Evolutionary conservation across 1,140 invertebrate species (phyloP).

Genomic region (Zaprionus capensis): DNA sequence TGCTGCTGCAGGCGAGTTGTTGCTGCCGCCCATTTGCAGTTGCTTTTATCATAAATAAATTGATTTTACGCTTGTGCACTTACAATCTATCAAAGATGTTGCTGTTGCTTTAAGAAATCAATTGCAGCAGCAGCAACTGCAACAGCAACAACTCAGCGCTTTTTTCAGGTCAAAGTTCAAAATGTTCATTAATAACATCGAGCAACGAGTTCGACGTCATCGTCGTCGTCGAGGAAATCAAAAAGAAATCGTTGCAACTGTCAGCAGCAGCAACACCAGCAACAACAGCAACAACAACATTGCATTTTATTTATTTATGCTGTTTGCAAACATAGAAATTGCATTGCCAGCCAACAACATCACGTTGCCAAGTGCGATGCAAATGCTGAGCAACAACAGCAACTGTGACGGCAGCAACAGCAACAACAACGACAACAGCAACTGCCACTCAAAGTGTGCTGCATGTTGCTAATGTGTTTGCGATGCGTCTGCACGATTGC

Average conservation of each 20-base stretch:
- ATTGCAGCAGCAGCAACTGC: constrained; percentile 44
- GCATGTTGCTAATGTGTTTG: constrained; percentile 49
- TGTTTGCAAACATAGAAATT: constrained; percentile 63
- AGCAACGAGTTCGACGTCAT: constrained; percentile 7
- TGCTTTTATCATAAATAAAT: constrained; percentile 50
- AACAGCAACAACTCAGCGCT: constrained; percentile 18
- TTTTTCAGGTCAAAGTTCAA: constrained; percentile 64
- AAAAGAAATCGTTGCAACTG: constrained; percentile 64
- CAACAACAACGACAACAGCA: constrained; percentile 7
- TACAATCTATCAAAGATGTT: constrained; percentile 31
- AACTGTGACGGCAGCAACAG: constrained; percentile 4
- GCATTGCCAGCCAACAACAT: constrained; percentile 49
- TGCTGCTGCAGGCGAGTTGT: constrained; percentile 3
- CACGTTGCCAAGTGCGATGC: constrained; percentile 21
- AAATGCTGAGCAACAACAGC: constrained; percentile 36
- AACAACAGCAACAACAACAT: constrained; percentile 17
- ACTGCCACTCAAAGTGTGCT: constrained; percentile 13
- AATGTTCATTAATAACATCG: constrained; percentile 75
- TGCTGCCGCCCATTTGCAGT: background rate
- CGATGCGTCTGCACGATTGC: constrained; percentile 34
- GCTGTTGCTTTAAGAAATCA: constrained; percentile 48
- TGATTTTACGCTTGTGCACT: constrained; percentile 51
- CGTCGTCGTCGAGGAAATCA: constrained; percentile 51
- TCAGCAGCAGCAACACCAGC: constrained; percentile 36
- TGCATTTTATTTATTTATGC: constrained; percentile 48